phyloP scores from a whole-genome alignment of 2,113 vertebrate species.

The Rhipidura dahli region DNA sequence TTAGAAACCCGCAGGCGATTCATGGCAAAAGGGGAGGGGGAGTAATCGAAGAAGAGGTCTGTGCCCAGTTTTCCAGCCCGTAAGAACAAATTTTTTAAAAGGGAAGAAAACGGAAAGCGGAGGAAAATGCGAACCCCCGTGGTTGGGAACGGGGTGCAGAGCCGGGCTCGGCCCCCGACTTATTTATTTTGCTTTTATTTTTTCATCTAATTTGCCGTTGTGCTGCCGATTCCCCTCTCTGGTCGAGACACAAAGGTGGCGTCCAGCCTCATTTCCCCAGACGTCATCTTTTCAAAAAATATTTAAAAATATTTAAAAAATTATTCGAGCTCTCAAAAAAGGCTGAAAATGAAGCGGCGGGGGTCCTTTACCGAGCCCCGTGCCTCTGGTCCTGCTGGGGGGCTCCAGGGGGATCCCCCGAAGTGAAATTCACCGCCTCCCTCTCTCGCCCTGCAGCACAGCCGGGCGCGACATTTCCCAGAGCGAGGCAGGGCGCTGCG shows the following conservation, averaged over 20 bases:
- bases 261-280: slow-evolving; percentile 84
- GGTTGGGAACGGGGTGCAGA: background rate
- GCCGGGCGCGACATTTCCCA: slow-evolving; percentile 64
- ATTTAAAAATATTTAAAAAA: slow-evolving; percentile 93
- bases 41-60: background rate
- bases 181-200: slow-evolving; percentile 34
- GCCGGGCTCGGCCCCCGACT: background rate
- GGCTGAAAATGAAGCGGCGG: slow-evolving; percentile 69
- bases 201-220: slow-evolving; percentile 40
- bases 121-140: background rate
- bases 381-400: background rate
- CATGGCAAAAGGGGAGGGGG: background rate
- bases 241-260: slow-evolving; percentile 91
- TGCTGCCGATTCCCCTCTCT: slow-evolving; percentile 60
- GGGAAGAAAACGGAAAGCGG: background rate
- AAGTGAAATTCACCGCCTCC: slow-evolving; percentile 51
- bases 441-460: slow-evolving; percentile 31
- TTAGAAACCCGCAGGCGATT: background rate
- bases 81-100: background rate
- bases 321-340: slow-evolving; percentile 39
- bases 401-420: background rate
- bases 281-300: slow-evolving; percentile 99
- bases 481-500: background rate
- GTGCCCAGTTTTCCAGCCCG: background rate
- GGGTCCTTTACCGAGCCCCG: slow-evolving; percentile 51